Percentiles rank a stretch among this genome's conserved stretches.
phyloP scores from a whole-genome alignment of 1,140 invertebrate species.

The Adoxophyes honmai region DNA sequence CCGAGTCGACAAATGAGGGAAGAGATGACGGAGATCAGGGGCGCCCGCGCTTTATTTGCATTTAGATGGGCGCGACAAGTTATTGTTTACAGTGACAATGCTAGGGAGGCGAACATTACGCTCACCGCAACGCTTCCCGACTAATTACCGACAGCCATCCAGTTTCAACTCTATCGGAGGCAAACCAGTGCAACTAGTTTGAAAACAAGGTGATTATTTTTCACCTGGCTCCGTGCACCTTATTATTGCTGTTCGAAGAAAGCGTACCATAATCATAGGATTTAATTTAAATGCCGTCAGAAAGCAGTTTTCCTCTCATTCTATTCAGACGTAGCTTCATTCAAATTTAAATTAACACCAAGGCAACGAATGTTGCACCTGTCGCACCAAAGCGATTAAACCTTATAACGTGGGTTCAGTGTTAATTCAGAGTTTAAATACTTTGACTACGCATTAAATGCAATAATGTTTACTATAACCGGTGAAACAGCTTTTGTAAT shows the following conservation, averaged over 20 bases:
- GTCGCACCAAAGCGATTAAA: slow-evolving; percentile 5
- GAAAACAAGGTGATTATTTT: slow-evolving; percentile 2
- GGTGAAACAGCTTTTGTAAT: not conserved
- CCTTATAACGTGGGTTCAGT: not conserved
- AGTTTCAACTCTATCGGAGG: not conserved
- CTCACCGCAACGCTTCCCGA: slow-evolving; percentile 24
- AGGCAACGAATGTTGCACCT: slow-evolving; percentile 5
- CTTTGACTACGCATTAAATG: slow-evolving; percentile 14
- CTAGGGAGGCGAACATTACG: slow-evolving; percentile 17
- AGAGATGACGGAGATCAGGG: slow-evolving; percentile 52
- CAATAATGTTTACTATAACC: slow-evolving; percentile 19
- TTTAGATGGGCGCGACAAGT: slow-evolving; percentile 63
- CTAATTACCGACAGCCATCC: slow-evolving; percentile 39
- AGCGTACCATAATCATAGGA: too few relatives aligned
- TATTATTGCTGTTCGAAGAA: too few relatives aligned
- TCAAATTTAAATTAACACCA: slow-evolving; percentile 1
- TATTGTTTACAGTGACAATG: slow-evolving; percentile 45
- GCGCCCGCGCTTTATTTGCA: slow-evolving; percentile 53
- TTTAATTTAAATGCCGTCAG: too few relatives aligned
- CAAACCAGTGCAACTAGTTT: not conserved
- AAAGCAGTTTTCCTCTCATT: too few relatives aligned
- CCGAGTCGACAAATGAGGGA: slow-evolving; percentile 52
- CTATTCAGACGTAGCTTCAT: not conserved
- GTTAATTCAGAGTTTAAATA: slow-evolving; percentile 9
- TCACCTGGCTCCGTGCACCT: too few relatives aligned